Percentiles rank a stretch among this genome's conserved stretches.
phyloP scores from a whole-genome alignment of 2,888 invertebrate species.

The Scrobipalpa atriplicella region DNA sequence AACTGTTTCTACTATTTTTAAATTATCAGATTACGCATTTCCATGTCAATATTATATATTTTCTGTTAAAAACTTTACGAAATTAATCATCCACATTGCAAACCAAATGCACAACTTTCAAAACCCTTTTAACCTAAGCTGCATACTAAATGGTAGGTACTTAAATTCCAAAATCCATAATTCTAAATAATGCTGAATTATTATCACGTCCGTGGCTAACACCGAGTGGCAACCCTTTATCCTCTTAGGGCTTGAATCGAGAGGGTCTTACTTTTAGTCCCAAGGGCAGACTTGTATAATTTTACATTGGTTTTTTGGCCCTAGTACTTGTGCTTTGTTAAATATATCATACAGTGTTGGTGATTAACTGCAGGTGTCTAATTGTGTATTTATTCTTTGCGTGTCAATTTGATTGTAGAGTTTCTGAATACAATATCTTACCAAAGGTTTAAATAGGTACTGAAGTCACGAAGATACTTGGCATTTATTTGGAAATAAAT shows the following conservation, averaged over 20 bases:
- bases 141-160: not conserved
- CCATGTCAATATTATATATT: not conserved
- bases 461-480: too few species aligned
- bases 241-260: slow-evolving; percentile 3
- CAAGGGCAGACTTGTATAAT: slow-evolving; percentile 17
- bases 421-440: too few species aligned
- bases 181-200: slow-evolving; percentile 11
- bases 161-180: slow-evolving; percentile 5
- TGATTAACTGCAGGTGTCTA: not conserved
- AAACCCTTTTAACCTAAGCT: slow-evolving; percentile 2
- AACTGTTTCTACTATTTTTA: too few species aligned
- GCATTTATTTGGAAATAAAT: too few species aligned
- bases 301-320: slow-evolving; percentile 4
- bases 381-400: too few species aligned
- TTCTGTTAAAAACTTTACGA: not conserved
- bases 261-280: not conserved
- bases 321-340: not conserved
- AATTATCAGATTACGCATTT: not conserved
- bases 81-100: not conserved
- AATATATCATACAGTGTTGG: not conserved
- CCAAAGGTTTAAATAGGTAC: too few species aligned
- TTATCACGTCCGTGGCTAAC: not conserved
- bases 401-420: too few species aligned
- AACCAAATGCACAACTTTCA: not conserved
- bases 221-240: not conserved